Evolutionary conservation across 2,113 vertebrate species (phyloP), one percentile per base, ranked within the genome.

Genomic region (Rallus limicola): DNA sequence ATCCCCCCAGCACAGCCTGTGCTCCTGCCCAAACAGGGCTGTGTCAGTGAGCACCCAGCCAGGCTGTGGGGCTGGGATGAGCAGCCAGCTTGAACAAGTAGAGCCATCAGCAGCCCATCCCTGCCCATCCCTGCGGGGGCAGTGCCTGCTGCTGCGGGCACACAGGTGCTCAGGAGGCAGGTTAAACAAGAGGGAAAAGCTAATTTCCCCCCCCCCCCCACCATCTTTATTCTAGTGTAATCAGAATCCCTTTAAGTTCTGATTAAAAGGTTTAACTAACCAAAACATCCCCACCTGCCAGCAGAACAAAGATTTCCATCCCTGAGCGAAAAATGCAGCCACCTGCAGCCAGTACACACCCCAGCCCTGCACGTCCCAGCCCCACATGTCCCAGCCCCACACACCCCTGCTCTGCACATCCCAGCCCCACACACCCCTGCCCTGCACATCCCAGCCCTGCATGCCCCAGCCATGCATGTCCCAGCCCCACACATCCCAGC

Each of bases 81-180:
- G 58, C 38, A 23, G 8, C 46, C 33, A 5, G 4, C 59, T 36
- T 6, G 5, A 50, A 19, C 4, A 10, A 58, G 40, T 71, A 3
- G 17, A 62, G 89, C 42, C 60, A 46, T 28, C 62, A 34, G 38
- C 48, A 74, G 64, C 42, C 1, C n/a, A n/a, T n/a, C 0, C 50
- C 28, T 33, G 65, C 48, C 68, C 1, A 0, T 18, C 26, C 59
- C 53, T 12, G 1, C 1, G 5, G 59, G 2, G 5, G 24, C 3
- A 11, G 46, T 25, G 16, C 40, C 7, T 1, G 5, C 24, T n/a
- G 46, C 55, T 24, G 28, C 26, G 15, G 46, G 33, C 74, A 12
- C 42, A 7, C 10, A 24, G 0, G 5, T 44, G 42, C 68, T 60
- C 65, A 23, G 58, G 19, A 3, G 15, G 17, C 42, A 62, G 42